A percentile compares a stretch with the other conserved stretches of the same genome.
Conservation (phyloP, 2,797 vertebrate species). For the Furcifer pardalis region DNA sequence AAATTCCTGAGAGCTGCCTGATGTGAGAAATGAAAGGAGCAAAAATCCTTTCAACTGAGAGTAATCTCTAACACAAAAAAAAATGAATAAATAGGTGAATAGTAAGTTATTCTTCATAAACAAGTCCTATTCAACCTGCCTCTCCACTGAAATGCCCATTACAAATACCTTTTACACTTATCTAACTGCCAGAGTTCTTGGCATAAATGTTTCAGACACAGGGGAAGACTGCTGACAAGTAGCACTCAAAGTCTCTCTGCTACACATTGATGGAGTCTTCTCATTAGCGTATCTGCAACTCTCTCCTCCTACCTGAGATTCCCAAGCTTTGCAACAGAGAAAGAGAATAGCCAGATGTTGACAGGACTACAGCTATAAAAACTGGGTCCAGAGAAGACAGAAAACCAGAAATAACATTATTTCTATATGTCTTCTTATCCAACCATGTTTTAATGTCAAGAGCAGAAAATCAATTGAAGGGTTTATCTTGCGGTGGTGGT, state of each 20-base stretch:
- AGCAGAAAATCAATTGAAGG: too few species aligned
- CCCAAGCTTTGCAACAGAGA: slow-evolving; percentile 2
- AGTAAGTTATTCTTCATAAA: not conserved
- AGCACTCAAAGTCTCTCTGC: rapidly evolving
- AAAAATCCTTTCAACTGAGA: too few species aligned
- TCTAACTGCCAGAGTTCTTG: not conserved
- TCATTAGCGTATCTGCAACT: not conserved
- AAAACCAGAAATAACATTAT: not conserved
- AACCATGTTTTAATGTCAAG: not conserved
- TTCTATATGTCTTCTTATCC: not conserved
- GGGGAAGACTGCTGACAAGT: not conserved
- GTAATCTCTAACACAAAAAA: too few species aligned
- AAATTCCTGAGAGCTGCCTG: too few species aligned
- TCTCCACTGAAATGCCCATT: not conserved
- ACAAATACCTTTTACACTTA: not conserved
- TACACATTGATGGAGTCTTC: slow-evolving; percentile 11
- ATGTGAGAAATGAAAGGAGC: too few species aligned
- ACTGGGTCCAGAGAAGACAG: not conserved
- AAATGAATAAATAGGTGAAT: not conserved
- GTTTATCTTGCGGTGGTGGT: too few species aligned
- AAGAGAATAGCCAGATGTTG: not conserved
- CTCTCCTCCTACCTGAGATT: not conserved
- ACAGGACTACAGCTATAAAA: not conserved
- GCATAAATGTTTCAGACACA: not conserved
- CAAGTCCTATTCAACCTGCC: not conserved